Evolutionary conservation across 2,113 vertebrate genomes (phyloP).

Genomic region (Scopus umbretta): DNA sequence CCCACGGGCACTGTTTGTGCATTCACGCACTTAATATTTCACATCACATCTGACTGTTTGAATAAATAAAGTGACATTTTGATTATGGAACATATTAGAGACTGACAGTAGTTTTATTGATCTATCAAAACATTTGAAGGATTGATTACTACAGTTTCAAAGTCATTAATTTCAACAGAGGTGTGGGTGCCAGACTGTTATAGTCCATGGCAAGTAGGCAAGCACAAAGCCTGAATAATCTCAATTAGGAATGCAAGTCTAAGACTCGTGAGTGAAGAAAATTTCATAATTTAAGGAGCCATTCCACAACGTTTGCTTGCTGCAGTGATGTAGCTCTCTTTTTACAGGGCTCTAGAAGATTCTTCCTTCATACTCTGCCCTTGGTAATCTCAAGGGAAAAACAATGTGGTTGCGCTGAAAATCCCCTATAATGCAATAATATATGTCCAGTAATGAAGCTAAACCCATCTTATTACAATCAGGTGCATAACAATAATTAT

Average conservation of each 20-base stretch:
- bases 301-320: neutral
- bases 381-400: neutral
- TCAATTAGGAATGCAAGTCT: neutral
- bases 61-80: conserved; percentile 38
- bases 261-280: neutral
- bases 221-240: neutral
- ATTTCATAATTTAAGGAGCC: neutral
- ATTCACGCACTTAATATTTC: conserved; percentile 5
- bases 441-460: neutral
- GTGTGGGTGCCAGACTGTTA: neutral
- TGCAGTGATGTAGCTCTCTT: neutral
- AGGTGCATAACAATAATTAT: neutral
- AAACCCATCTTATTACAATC: neutral
- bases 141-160: conserved; percentile 19
- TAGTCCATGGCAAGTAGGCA: neutral
- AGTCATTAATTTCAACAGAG: neutral
- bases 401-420: neutral
- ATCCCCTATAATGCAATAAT: neutral
- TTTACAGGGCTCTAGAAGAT: neutral
- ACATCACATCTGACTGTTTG: conserved; percentile 10
- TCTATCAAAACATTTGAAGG: conserved; percentile 25
- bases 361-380: neutral
- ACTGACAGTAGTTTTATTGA: conserved; percentile 1
- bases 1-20: neutral
- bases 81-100: conserved; percentile 14